phyloP scores from a whole-genome alignment of 2,888 invertebrate genomes.

The Drosophila macrothrix region DNA sequence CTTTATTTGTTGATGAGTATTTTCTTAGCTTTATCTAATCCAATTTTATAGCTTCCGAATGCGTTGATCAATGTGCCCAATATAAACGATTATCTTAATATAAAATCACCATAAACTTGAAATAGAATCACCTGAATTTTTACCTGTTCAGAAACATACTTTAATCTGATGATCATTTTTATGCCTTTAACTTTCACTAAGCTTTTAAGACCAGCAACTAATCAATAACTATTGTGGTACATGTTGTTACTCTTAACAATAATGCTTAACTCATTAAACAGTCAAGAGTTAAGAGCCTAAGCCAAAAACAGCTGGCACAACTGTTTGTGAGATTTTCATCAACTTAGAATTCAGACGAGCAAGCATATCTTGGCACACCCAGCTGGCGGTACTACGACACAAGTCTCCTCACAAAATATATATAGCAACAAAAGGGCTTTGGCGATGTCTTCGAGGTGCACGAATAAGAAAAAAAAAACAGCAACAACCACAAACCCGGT shows the following conservation, averaged over 20 bases:
- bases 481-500: conserved; percentile 12
- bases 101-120: not conserved
- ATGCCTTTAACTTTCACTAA: not conserved
- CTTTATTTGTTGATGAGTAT: not conserved
- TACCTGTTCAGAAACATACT: not conserved
- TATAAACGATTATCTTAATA: not conserved
- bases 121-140: not conserved
- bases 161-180: not conserved
- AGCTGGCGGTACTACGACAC: conserved; percentile 15
- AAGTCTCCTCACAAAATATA: conserved; percentile 9
- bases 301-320: conserved; percentile 42
- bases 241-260: not conserved
- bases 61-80: not conserved
- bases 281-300: not conserved
- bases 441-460: conserved; percentile 36
- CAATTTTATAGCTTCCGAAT: not conserved
- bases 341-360: conserved; percentile 1
- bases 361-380: conserved; percentile 11
- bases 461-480: conserved; percentile 10
- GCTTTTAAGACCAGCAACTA: not conserved
- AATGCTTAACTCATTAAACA: not conserved
- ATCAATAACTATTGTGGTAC: not conserved
- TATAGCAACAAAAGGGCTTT: not conserved
- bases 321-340: conserved; percentile 21
- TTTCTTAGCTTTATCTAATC: not conserved